Evolutionary conservation across 2,888 invertebrate species (phyloP).

Genomic region (Cheilosia variabilis): DNA sequence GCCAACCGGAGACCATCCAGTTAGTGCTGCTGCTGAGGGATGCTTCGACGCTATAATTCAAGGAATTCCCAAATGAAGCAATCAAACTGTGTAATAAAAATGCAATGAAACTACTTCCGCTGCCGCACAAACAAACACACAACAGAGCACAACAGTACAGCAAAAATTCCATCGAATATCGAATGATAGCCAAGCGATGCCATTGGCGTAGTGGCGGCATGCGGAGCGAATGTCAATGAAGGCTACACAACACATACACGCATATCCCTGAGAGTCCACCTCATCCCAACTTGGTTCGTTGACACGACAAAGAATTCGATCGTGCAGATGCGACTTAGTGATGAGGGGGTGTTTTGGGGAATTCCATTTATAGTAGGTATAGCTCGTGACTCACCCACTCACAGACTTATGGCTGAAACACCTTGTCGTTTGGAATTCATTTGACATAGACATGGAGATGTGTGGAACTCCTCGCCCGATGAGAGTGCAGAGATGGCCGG

Average conservation of each 20-base stretch:
- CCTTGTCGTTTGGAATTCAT: slow-evolving; percentile 56
- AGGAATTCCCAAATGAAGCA: slow-evolving; percentile 72
- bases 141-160: slow-evolving; percentile 16
- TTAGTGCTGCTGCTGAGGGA: slow-evolving; percentile 19
- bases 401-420: slow-evolving; percentile 30
- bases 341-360: slow-evolving; percentile 45
- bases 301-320: slow-evolving; percentile 68
- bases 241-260: slow-evolving; percentile 1
- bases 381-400: slow-evolving; percentile 14
- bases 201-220: slow-evolving; percentile 12
- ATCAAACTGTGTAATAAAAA: slow-evolving; percentile 72
- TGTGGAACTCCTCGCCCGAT: slow-evolving; percentile 12
- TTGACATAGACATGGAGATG: slow-evolving; percentile 22
- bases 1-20: slow-evolving; percentile 8
- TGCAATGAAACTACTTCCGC: slow-evolving; percentile 64
- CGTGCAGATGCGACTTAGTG: slow-evolving; percentile 9
- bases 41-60: slow-evolving; percentile 27
- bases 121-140: slow-evolving; percentile 3
- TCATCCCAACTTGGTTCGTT: slow-evolving; percentile 46
- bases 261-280: neutral
- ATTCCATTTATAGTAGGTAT: slow-evolving; percentile 25
- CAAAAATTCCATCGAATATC: slow-evolving; percentile 69
- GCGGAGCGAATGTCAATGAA: slow-evolving; percentile 40
- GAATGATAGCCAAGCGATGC: slow-evolving; percentile 43
- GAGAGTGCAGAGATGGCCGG: slow-evolving; percentile 22